Evolutionary conservation across 2,797 vertebrate genomes (phyloP), one percentile per base, ranked within the genome.

Genomic region (Coranthus polyacanthus): DNA sequence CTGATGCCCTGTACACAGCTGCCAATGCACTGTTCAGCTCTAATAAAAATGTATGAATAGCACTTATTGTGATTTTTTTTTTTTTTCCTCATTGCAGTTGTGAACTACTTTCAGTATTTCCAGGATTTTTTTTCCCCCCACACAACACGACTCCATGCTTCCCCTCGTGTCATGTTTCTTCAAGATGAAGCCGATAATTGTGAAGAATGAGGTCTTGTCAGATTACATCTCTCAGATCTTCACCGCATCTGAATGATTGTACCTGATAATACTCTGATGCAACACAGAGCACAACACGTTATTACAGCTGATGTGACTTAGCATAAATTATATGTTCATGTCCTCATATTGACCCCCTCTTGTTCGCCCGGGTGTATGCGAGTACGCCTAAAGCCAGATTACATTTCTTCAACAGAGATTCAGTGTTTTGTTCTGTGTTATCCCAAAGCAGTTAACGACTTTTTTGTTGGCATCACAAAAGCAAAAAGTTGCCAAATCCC

Each of bases 171-270:
- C 6, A 26, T 26, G 6, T 26, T 6, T 26, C 32, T 20, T 21
- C 51, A 13, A 51, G 17, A 57, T 45, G 41, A 39, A 53, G 22
- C 12, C 53, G 5, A 8, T 11, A 12, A 64, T 47, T 18, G 39
- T 29, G 59, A 71, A 44, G 68, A 49, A 51, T 15, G 24, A 47
- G 20, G 17, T 52, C 32, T 37, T 17, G 15, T 52, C 56, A 15
- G 15, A 17, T n/a, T n/a, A 18, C 24, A 37, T 38, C 13, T n/a
- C 37, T 26, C 21, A 6, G 21, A 34, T 34, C 20, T 22, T 15
- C 20, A 11, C 8, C 11, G 29, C 13, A 16, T 24, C 53, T 13
- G 1, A 22, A 43, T 24, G 36, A 39, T 3, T 15, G 18, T 3
- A 26, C 24, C 24, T 26, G 24, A 26, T 26, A 26, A 26, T 26